Evolutionary conservation across 1,140 invertebrate species (phyloP).

Genomic region (Aphelinus atriplicis): DNA sequence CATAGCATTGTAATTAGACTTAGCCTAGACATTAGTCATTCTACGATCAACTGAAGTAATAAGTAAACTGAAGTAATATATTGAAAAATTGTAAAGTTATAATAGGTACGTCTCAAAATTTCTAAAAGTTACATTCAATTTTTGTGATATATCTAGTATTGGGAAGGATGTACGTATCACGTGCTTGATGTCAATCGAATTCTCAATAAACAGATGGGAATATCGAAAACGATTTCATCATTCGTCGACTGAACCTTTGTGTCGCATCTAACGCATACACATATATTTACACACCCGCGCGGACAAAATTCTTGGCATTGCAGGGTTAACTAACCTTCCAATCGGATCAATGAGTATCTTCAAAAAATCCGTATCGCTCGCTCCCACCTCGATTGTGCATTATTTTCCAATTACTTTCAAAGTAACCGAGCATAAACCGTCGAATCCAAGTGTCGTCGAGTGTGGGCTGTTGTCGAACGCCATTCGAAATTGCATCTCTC

Average conservation of each 20-base stretch:
- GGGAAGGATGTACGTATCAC: too few species aligned
- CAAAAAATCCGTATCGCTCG: slow-evolving; percentile 3
- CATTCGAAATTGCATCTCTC: slow-evolving; percentile 1
- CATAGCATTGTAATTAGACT: too few species aligned
- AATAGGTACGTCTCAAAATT: not conserved
- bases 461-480: slow-evolving; percentile 29
- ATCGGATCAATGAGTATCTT: slow-evolving; percentile 13
- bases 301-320: slow-evolving; percentile 6
- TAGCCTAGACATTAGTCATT: too few species aligned
- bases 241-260: not conserved
- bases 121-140: slow-evolving; percentile 11
- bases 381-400: slow-evolving; percentile 14
- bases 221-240: too few species aligned
- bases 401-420: slow-evolving; percentile 13
- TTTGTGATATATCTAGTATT: not conserved
- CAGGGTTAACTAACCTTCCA: slow-evolving; percentile 7
- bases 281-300: too few species aligned
- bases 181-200: too few species aligned
- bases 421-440: slow-evolving; percentile 6
- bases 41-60: too few species aligned
- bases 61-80: too few species aligned
- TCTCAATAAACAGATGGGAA: too few species aligned
- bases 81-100: not conserved
- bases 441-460: slow-evolving; percentile 1
- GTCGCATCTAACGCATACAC: not conserved